Conservation (phyloP, 2,888 invertebrate species). For the Sesamia inferens region DNA sequence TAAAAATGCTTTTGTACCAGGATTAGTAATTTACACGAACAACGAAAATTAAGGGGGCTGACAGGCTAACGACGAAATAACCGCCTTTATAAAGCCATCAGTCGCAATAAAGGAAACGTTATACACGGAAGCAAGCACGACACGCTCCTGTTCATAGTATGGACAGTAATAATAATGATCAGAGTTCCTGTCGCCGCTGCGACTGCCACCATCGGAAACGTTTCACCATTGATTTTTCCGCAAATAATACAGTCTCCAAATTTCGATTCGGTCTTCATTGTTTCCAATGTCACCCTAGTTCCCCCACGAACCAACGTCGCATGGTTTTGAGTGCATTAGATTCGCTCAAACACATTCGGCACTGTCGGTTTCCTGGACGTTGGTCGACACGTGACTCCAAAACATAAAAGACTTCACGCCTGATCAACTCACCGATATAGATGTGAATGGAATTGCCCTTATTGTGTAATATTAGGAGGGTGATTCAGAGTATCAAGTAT, state of each 20-base stretch:
- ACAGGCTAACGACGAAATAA: constrained; percentile 81
- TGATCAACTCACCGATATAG: constrained; percentile 83
- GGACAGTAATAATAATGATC: constrained; percentile 87
- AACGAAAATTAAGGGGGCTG: constrained; percentile 73
- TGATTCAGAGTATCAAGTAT: constrained; percentile 67
- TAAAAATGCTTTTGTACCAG: constrained; percentile 32
- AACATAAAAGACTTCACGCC: constrained; percentile 89
- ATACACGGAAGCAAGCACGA: constrained; percentile 76
- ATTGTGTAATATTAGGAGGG: constrained; percentile 84
- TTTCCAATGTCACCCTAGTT: constrained; percentile 70
- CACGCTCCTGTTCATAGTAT: constrained; percentile 79
- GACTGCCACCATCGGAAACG: constrained; percentile 82
- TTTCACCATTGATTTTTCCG: constrained; percentile 89
- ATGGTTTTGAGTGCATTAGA: constrained; percentile 89
- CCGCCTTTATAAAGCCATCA: constrained; percentile 84
- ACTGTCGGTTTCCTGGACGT: constrained; percentile 85
- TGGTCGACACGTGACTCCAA: constrained; percentile 86
- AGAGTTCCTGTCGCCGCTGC: constrained; percentile 82
- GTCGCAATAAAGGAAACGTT: constrained; percentile 77
- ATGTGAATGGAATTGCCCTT: constrained; percentile 88
- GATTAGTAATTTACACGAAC: constrained; percentile 61
- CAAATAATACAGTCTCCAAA: constrained; percentile 84
- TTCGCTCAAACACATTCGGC: constrained; percentile 85
- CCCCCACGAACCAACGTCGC: constrained; percentile 75
- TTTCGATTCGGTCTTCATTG: constrained; percentile 72